phyloP scores from a whole-genome alignment of 2,888 invertebrate species.

The Icerya purchasi region DNA sequence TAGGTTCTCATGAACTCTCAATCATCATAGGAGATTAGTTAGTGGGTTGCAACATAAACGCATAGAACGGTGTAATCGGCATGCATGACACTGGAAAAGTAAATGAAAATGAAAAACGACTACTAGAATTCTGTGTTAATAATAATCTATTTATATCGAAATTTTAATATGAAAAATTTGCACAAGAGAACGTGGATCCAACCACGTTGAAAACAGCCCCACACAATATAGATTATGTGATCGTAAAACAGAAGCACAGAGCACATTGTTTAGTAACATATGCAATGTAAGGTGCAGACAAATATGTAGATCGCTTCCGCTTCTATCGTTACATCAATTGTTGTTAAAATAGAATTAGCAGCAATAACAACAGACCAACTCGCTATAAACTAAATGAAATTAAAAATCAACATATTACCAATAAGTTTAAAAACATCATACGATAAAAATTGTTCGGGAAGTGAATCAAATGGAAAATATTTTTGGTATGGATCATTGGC shows the following conservation, averaged over 20 bases:
- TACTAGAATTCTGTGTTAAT: neutral
- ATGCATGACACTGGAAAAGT: neutral
- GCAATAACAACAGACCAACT: too few relatives aligned
- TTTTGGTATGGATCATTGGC: too few relatives aligned
- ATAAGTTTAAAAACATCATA: too few relatives aligned
- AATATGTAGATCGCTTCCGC: neutral
- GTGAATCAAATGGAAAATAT: too few relatives aligned
- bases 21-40: too few relatives aligned
- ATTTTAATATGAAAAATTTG: neutral
- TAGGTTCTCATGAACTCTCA: too few relatives aligned
- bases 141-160: neutral
- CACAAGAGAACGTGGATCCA: neutral
- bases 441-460: too few relatives aligned
- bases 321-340: too few relatives aligned
- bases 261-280: neutral
- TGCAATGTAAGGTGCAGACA: neutral
- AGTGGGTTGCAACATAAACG: neutral
- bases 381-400: too few relatives aligned
- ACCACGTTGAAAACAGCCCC: neutral
- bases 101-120: neutral
- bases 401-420: too few relatives aligned
- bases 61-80: neutral
- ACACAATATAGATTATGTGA: neutral
- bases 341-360: too few relatives aligned
- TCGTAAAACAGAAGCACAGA: neutral